A percentile compares a stretch with the other conserved stretches of the same genome.
These are phyloP conservation scores for Chelmon rostratus DNA, from an alignment of 2,797 vertebrate genomes.

Conservation along the genomic window DNA sequence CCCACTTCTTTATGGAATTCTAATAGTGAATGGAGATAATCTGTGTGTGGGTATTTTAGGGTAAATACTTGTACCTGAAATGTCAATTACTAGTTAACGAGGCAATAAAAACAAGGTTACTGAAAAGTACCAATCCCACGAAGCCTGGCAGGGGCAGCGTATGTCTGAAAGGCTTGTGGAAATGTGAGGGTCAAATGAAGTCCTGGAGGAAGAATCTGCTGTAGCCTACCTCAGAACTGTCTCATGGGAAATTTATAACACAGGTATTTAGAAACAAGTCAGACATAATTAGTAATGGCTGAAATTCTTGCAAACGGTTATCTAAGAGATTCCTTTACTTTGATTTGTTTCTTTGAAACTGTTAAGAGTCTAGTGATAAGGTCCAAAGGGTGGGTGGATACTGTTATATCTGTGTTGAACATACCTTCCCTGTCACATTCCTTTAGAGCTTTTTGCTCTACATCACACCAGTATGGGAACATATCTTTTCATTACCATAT, in stretches of 20 bases:
- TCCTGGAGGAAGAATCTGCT: background rate
- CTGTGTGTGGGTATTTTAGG: background rate
- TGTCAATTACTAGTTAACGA: background rate
- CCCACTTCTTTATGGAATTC: background rate
- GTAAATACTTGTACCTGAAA: background rate
- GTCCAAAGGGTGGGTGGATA: slow-evolving; percentile 20
- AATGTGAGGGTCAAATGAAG: background rate
- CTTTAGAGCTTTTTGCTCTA: slow-evolving; percentile 18
- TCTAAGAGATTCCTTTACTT: background rate
- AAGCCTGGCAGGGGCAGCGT: background rate
- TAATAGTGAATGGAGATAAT: background rate
- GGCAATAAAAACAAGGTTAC: background rate
- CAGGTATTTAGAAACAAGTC: background rate
- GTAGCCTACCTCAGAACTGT: background rate
- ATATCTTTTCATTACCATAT: slow-evolving; percentile 21
- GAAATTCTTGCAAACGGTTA: background rate
- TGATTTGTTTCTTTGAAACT: background rate
- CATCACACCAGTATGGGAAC: slow-evolving; percentile 10
- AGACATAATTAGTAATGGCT: background rate
- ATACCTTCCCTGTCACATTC: slow-evolving; percentile 31
- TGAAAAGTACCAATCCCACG: background rate
- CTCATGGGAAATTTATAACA: background rate
- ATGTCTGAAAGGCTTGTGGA: too few species aligned
- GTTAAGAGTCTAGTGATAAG: background rate
- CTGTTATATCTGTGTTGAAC: background rate